Evolutionary conservation across 2,797 vertebrate species (phyloP).

Genomic region (Scarus forsteni): DNA sequence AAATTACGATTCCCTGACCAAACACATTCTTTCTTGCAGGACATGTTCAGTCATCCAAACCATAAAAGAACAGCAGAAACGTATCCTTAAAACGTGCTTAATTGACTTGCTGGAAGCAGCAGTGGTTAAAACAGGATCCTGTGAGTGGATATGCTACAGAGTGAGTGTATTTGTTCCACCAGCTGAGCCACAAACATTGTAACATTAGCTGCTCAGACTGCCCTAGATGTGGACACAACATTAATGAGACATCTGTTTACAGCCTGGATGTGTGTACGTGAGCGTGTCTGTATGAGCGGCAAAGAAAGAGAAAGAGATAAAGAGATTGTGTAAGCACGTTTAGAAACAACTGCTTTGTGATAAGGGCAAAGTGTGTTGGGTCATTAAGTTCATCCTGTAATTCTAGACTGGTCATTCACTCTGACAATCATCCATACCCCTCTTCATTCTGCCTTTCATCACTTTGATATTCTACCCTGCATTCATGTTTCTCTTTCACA

Average conservation of each 20-base stretch:
- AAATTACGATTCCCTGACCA: too few relatives aligned
- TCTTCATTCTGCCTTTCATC: slow-evolving; percentile 4
- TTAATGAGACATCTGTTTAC: slow-evolving; percentile 73
- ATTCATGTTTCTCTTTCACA: not conserved
- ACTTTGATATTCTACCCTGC: not conserved
- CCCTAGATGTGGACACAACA: slow-evolving; percentile 56
- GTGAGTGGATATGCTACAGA: slow-evolving; percentile 26
- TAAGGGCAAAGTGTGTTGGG: slow-evolving; percentile 57
- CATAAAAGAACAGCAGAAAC: too few relatives aligned
- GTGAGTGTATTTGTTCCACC: slow-evolving; percentile 29
- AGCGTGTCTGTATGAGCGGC: slow-evolving; percentile 6
- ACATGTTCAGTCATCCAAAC: too few relatives aligned
- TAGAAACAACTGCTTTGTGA: slow-evolving; percentile 54
- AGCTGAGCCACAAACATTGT: slow-evolving; percentile 46
- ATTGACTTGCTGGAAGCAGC: not conserved
- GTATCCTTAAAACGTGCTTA: slow-evolving; percentile 5
- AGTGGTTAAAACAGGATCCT: slow-evolving; percentile 4
- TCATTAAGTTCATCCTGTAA: slow-evolving; percentile 67
- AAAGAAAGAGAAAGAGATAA: slow-evolving; percentile 13
- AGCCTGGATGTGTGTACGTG: slow-evolving; percentile 33
- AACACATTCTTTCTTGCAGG: too few relatives aligned
- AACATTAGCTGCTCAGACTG: slow-evolving; percentile 47
- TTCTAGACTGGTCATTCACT: slow-evolving; percentile 60
- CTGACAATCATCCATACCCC: not conserved
- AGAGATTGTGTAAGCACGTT: slow-evolving; percentile 35